Evolutionary conservation across 2,888 invertebrate species (phyloP), one percentile per base, ranked within the genome.

Genomic region (Pterostichus niger): DNA sequence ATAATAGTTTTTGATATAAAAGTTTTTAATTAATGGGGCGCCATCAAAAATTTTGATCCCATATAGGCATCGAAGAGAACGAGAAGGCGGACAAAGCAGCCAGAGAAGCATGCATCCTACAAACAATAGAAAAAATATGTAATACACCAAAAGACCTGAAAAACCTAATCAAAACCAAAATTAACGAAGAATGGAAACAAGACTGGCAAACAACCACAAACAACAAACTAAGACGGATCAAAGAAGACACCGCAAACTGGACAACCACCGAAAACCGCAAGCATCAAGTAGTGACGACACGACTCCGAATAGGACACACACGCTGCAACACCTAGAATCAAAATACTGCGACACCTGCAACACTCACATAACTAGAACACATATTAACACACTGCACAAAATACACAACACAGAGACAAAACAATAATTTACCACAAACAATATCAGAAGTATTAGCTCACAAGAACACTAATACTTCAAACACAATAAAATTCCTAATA

Each of bases 301-400:
- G 59, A 59, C 17, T 59, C 59, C 2, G 11, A 24, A 59, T 59
- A 7, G 24, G 59, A 7, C 59, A 59, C 59, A 59, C 31, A n/a
- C n/a, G 10, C 31, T 59, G n/a, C n/a, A n/a, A 59, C 59, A 4
- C 59, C 15, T 13, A 13, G 15, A 15, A n/a, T n/a, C n/a, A n/a
- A n/a, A n/a, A n/a, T n/a, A n/a, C n/a, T n/a, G n/a, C n/a, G n/a
- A n/a, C n/a, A n/a, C n/a, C n/a, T n/a, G n/a, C n/a, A n/a, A n/a
- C n/a, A n/a, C n/a, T n/a, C n/a, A n/a, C n/a, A n/a, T n/a, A n/a
- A n/a, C n/a, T n/a, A n/a, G n/a, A n/a, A n/a, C n/a, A n/a, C n/a
- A n/a, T n/a, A n/a, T n/a, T n/a, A n/a, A n/a, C n/a, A n/a, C n/a
- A n/a, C n/a, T n/a, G n/a, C n/a, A n/a, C n/a, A n/a, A n/a, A n/a